Conservation (phyloP, 2,888 invertebrate genomes). For the Orchestes rusci region DNA sequence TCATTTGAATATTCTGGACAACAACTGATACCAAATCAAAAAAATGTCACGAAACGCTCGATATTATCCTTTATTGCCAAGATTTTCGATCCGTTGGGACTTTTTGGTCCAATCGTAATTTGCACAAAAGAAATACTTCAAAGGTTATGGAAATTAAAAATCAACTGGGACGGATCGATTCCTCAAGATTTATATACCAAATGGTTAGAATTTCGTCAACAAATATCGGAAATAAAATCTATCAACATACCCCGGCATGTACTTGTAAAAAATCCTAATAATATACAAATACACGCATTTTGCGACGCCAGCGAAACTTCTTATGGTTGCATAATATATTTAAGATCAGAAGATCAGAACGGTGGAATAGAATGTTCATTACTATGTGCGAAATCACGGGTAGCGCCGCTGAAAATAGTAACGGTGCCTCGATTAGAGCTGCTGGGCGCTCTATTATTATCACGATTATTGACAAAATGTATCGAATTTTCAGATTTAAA, state of each 20-base stretch:
- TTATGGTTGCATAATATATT: constrained; percentile 21
- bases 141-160: constrained; percentile 16
- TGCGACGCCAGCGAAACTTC: constrained; percentile 17
- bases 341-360: constrained; percentile 13
- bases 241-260: constrained; percentile 18
- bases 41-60: neutral
- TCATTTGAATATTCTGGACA: neutral
- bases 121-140: constrained; percentile 23
- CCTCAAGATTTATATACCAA: constrained; percentile 9
- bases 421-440: constrained; percentile 16
- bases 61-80: neutral
- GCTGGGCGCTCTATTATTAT: neutral
- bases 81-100: constrained; percentile 24
- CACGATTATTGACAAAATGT: neutral
- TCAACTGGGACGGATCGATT: constrained; percentile 18
- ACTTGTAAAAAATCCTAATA: constrained; percentile 8
- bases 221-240: constrained; percentile 19
- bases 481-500: neutral
- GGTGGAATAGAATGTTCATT: constrained; percentile 14
- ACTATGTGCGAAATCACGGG: constrained; percentile 21
- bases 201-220: constrained; percentile 17
- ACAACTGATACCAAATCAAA: neutral
- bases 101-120: constrained; percentile 23
- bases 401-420: constrained; percentile 19
- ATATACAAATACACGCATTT: constrained; percentile 21